phyloP scores from a whole-genome alignment of 2,797 vertebrate species.

The Hemitrygon akajei region DNA sequence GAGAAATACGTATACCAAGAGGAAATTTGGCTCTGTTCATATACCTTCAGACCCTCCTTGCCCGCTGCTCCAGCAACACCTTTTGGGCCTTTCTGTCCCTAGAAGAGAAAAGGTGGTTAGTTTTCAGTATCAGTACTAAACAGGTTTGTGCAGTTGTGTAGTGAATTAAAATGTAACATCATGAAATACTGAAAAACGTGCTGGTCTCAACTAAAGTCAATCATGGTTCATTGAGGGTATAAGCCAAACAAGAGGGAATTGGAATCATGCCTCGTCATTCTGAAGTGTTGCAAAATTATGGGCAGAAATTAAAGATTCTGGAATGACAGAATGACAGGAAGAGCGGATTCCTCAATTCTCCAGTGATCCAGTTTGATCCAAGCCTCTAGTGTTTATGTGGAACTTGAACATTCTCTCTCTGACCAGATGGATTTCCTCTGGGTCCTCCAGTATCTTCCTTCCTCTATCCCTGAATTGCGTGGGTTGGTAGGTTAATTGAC shows the following conservation, averaged over 20 bases:
- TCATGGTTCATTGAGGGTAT: not conserved
- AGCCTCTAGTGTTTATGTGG: too few relatives aligned
- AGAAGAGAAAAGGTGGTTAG: slow-evolving; percentile 30
- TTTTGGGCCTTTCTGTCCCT: slow-evolving; percentile 64
- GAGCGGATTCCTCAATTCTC: too few relatives aligned
- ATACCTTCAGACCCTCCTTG: slow-evolving; percentile 58
- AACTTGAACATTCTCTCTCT: too few relatives aligned
- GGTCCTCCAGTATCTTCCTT: too few relatives aligned
- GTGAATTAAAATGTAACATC: not conserved
- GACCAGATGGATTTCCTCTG: too few relatives aligned
- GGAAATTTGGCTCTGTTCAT: not conserved
- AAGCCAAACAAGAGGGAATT: not conserved
- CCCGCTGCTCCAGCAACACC: slow-evolving; percentile 58
- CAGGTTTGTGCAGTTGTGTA: not conserved
- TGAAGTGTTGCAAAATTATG: not conserved
- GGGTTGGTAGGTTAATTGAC: too few relatives aligned
- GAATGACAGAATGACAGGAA: too few relatives aligned
- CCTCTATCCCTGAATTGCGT: too few relatives aligned
- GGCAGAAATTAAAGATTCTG: not conserved
- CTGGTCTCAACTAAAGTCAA: not conserved
- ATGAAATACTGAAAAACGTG: not conserved
- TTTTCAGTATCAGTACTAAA: not conserved
- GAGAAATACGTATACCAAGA: not conserved
- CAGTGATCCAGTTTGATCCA: too few relatives aligned
- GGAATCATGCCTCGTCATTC: not conserved